A percentile compares a stretch with the other conserved stretches of the same genome.
phyloP scores from a whole-genome alignment of 1,140 invertebrate genomes.

The Ladona fulva region DNA sequence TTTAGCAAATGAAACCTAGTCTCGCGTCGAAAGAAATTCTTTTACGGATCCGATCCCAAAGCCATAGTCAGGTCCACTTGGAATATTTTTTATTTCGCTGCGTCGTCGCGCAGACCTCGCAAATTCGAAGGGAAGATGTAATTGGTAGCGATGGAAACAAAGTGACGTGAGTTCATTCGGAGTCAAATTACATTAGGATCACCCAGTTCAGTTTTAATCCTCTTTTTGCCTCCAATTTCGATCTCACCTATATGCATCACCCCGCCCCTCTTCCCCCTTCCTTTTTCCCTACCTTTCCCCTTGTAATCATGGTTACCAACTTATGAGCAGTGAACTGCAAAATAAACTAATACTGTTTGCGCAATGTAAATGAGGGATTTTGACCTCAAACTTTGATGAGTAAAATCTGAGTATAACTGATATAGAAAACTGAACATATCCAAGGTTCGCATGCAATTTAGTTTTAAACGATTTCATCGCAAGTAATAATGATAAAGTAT shows the following conservation, averaged over 20 bases:
- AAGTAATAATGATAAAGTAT: too few relatives aligned
- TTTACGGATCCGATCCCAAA: background rate
- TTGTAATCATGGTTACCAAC: too few relatives aligned
- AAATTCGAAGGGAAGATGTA: background rate
- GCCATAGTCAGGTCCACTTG: background rate
- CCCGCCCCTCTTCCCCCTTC: background rate
- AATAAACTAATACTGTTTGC: too few relatives aligned
- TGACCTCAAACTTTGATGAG: too few relatives aligned
- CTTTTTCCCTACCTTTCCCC: background rate
- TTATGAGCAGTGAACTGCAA: too few relatives aligned
- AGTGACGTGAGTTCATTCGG: background rate
- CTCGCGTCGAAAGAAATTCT: background rate
- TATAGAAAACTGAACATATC: too few relatives aligned
- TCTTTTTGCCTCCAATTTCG: background rate
- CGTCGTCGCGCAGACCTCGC: background rate
- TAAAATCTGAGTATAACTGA: too few relatives aligned
- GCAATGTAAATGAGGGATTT: too few relatives aligned
- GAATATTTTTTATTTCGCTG: background rate
- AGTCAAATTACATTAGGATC: constrained; percentile 7
- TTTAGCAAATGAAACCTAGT: too few relatives aligned
- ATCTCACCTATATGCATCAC: background rate
- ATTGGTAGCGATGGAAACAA: constrained; percentile 5
- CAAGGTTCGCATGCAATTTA: too few relatives aligned
- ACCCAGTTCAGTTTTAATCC: constrained; percentile 9
- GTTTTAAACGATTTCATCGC: too few relatives aligned